A percentile compares a stretch with the other conserved stretches of the same genome.
phyloP scores from a whole-genome alignment of 2,797 vertebrate species.

The Eleutherodactylus coqui region DNA sequence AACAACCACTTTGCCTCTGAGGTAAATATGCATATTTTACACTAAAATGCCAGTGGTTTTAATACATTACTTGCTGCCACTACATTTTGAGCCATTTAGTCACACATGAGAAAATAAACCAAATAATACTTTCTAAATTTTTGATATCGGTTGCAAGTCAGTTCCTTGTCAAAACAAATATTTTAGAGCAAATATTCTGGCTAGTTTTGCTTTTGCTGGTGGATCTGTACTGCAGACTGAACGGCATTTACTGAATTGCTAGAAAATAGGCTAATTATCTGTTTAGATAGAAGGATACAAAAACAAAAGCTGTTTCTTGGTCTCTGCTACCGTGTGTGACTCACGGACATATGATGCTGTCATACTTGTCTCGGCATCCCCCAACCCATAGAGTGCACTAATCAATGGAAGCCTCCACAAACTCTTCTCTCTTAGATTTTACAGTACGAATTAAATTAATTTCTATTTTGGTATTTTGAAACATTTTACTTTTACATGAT shows the following conservation, averaged over 20 bases:
- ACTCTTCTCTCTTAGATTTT: not conserved
- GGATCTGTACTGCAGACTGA: not conserved
- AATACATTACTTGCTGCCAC: not conserved
- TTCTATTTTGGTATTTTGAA: not conserved
- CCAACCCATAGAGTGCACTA: constrained; percentile 1
- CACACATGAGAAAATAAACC: not conserved
- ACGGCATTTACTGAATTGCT: constrained; percentile 44
- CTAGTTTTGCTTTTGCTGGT: not conserved
- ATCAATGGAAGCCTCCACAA: constrained; percentile 31
- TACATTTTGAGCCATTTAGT: not conserved
- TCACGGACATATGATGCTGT: constrained; percentile 61
- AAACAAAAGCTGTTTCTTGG: constrained; percentile 62
- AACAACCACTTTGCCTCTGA: not conserved
- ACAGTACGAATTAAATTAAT: not conserved
- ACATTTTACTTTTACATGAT: not conserved
- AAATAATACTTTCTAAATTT: not conserved
- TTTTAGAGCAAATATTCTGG: not conserved
- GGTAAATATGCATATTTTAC: not conserved
- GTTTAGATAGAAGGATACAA: constrained; percentile 55
- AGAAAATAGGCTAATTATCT: constrained; percentile 62
- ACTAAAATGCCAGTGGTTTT: not conserved
- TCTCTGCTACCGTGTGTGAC: constrained; percentile 53
- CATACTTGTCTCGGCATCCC: constrained; percentile 52
- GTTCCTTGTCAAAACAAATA: not conserved
- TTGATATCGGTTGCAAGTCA: not conserved